A percentile compares a stretch with the other conserved stretches of the same genome.
phyloP scores from a whole-genome alignment of 2,888 invertebrate genomes.

The Shargacucullia verbasci region DNA sequence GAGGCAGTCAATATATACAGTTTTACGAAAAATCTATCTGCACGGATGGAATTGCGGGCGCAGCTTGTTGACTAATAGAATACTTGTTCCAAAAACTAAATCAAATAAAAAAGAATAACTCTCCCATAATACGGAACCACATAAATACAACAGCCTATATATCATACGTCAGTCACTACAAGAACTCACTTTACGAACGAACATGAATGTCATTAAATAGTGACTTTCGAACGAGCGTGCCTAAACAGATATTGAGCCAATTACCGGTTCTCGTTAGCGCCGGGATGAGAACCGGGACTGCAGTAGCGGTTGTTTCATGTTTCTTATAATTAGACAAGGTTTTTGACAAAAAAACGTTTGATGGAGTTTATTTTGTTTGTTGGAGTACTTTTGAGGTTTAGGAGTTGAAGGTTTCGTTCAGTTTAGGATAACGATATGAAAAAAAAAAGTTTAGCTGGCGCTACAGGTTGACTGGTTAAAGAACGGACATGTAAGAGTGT shows the following conservation, averaged over 20 bases:
- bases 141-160: conserved; percentile 33
- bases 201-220: conserved; percentile 70
- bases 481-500: too few relatives aligned
- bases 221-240: conserved; percentile 67
- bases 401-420: neutral
- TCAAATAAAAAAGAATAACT: too few relatives aligned
- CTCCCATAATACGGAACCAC: neutral
- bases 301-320: conserved; percentile 60
- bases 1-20: too few relatives aligned
- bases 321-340: conserved; percentile 53
- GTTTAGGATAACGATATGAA: too few relatives aligned
- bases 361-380: conserved; percentile 23
- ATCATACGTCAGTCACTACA: conserved; percentile 51
- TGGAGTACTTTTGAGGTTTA: conserved; percentile 15
- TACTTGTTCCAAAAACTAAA: too few relatives aligned
- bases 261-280: conserved; percentile 66
- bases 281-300: conserved; percentile 54
- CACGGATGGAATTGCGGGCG: too few relatives aligned
- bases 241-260: conserved; percentile 77
- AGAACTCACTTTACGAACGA: conserved; percentile 53
- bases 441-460: too few relatives aligned
- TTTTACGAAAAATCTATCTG: too few relatives aligned
- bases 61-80: too few relatives aligned
- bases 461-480: too few relatives aligned
- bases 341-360: conserved; percentile 47